Evolutionary conservation across 37 sponge, comb jelly and placozoan species (phyloP).

Genomic region (Theonella swinhoei): DNA sequence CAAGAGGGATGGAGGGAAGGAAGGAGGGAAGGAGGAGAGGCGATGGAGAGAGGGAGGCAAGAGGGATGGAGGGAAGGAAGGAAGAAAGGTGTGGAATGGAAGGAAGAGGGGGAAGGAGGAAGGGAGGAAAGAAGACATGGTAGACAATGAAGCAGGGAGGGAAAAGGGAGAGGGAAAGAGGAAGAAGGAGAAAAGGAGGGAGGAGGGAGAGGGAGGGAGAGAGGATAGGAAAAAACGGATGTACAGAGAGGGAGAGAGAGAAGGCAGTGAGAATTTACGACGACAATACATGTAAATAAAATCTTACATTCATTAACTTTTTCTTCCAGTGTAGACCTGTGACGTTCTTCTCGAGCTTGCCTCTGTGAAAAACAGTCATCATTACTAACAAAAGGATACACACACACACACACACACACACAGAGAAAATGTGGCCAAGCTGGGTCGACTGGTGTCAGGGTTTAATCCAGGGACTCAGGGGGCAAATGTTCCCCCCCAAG

Average conservation of each 20-base stretch:
- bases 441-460: too few relatives aligned
- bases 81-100: not conserved
- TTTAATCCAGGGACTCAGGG: too few relatives aligned
- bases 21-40: too few relatives aligned
- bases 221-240: not conserved
- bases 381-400: too few relatives aligned
- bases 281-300: not conserved
- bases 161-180: not conserved
- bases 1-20: too few relatives aligned
- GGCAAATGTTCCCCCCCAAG: too few relatives aligned
- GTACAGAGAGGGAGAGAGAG: not conserved
- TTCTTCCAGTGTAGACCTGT: slow-evolving; percentile 32
- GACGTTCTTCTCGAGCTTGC: slow-evolving; percentile 55
- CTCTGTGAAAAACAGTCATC: slow-evolving; percentile 32
- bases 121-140: not conserved
- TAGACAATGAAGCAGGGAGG: not conserved
- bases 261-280: not conserved
- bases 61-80: too few relatives aligned
- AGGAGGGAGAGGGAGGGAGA: too few relatives aligned
- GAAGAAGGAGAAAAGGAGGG: too few relatives aligned
- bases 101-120: not conserved
- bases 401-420: too few relatives aligned
- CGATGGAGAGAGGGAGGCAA: too few relatives aligned
- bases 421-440: too few relatives aligned
- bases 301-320: slow-evolving; percentile 14